Percentiles rank a stretch among this genome's conserved stretches.
Conservation (phyloP, 2,797 vertebrate species). For the Ctenochaetus hawaiiensis region DNA sequence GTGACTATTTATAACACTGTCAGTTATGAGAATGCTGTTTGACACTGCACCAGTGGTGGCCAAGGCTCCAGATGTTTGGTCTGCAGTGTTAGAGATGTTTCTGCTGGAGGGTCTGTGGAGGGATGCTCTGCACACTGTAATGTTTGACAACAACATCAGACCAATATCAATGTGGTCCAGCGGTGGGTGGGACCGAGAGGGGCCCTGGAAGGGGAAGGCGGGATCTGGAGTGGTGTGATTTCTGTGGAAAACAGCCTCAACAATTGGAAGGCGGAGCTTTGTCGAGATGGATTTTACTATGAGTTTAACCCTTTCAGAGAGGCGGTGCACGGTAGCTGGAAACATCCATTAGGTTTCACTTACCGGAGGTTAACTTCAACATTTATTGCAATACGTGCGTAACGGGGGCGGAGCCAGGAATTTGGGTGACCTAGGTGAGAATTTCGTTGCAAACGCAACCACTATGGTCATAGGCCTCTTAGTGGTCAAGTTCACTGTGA, state of each 20-base stretch:
- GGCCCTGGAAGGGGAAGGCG: conserved; percentile 45
- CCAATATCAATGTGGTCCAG: conserved; percentile 81
- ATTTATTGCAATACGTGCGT: background rate
- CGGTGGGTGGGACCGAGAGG: conserved; percentile 70
- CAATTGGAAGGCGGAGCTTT: conserved; percentile 68
- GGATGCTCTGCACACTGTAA: conserved; percentile 64
- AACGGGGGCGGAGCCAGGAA: background rate
- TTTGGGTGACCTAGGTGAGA: background rate
- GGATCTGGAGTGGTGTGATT: conserved; percentile 85
- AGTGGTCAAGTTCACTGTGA: background rate
- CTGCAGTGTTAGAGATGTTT: conserved; percentile 28
- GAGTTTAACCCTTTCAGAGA: conserved; percentile 66
- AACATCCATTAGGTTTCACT: background rate
- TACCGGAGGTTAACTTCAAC: background rate
- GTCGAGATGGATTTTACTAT: conserved; percentile 51
- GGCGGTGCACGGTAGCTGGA: background rate
- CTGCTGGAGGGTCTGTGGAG: conserved; percentile 11
- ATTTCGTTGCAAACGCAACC: too few species aligned
- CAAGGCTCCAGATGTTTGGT: background rate
- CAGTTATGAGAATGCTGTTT: background rate
- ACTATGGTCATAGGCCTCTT: background rate
- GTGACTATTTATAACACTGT: background rate
- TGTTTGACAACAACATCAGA: conserved; percentile 78
- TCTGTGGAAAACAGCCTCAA: conserved; percentile 63
- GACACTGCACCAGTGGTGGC: background rate